Conservation (phyloP, 1,140 invertebrate genomes). For the Metopolophium dirhodum region DNA sequence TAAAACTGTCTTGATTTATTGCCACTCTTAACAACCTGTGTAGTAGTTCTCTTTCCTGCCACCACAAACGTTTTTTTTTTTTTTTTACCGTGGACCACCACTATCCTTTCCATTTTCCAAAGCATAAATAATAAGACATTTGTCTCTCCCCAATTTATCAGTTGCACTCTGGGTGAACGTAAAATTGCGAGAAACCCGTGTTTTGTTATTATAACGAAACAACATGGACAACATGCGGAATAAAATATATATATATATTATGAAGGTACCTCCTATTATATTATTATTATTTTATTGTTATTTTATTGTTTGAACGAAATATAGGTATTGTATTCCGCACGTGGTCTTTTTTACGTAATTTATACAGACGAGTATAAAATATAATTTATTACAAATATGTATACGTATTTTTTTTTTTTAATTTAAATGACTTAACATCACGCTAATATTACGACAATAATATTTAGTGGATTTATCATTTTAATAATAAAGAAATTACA, state of each 20-base stretch:
- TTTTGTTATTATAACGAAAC: neutral
- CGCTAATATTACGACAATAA: neutral
- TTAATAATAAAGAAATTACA: neutral
- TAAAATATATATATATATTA: neutral
- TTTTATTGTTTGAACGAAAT: neutral
- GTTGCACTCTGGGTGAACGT: neutral
- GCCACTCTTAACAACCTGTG: constrained; percentile 49
- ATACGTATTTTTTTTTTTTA: neutral
- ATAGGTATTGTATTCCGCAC: neutral
- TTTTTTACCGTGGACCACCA: neutral
- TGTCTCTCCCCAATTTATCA: constrained; percentile 41
- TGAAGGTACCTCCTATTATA: no score
- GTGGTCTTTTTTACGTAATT: neutral
- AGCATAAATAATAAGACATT: constrained; percentile 52
- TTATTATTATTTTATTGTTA: neutral
- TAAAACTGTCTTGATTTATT: constrained; percentile 53
- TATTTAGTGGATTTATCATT: neutral
- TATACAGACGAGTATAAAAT: neutral
- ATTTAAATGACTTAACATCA: neutral
- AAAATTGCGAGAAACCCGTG: neutral
- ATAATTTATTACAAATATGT: neutral
- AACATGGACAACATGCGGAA: neutral
- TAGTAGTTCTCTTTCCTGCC: neutral
- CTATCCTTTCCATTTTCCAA: neutral
- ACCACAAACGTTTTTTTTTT: constrained; percentile 32